Conservation (phyloP, 2,113 vertebrate genomes). For the Equus quagga region DNA sequence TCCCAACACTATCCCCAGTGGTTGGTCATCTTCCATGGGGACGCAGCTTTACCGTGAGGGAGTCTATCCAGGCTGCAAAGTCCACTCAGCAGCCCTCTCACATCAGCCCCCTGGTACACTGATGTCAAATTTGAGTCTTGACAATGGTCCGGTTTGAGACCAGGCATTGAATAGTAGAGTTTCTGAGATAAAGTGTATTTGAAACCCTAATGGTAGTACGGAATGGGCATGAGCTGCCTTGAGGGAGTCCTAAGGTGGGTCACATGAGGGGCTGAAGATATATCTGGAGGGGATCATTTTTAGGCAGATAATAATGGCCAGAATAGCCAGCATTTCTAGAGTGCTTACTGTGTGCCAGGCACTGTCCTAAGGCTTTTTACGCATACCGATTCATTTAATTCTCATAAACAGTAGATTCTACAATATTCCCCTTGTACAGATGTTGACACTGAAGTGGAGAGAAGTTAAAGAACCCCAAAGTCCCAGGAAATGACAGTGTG, state of each 20-base stretch:
- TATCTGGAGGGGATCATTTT: background rate
- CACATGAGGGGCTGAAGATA: background rate
- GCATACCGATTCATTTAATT: background rate
- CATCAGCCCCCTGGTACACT: background rate
- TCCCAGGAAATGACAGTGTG: background rate
- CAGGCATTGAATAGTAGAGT: background rate
- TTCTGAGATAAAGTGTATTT: constrained; percentile 10
- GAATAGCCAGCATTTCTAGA: background rate
- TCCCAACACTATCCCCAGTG: background rate
- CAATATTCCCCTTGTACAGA: background rate
- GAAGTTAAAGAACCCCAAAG: background rate
- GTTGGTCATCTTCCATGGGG: background rate
- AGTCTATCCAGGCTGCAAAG: background rate
- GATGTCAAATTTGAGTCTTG: background rate
- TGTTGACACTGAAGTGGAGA: background rate
- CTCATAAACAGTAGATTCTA: constrained; percentile 12
- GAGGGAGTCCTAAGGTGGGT: background rate
- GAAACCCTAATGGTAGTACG: background rate
- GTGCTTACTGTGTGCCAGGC: background rate
- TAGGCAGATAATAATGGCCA: background rate
- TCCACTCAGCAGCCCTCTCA: background rate
- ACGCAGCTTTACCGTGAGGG: background rate
- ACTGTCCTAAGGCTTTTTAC: background rate
- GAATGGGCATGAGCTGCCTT: background rate
- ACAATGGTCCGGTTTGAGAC: background rate